phyloP scores from a whole-genome alignment of 2,797 vertebrate species.

The Discoglossus pictus region DNA sequence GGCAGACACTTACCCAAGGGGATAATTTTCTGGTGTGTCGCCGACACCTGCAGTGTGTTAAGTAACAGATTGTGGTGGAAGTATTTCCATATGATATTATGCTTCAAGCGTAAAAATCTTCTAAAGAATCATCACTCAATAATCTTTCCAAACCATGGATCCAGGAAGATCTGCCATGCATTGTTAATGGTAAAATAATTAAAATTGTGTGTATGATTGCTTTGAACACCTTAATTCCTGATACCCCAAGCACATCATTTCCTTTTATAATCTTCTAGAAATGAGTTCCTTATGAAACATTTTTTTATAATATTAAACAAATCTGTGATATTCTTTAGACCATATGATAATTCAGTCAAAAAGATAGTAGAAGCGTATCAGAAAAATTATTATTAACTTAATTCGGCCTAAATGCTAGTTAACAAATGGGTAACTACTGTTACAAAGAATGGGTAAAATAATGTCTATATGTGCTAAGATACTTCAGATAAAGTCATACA shows the following conservation, averaged over 20 bases:
- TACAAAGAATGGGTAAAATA: too few species aligned
- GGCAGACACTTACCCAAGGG: not conserved
- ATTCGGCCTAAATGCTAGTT: too few species aligned
- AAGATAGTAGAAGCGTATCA: too few species aligned
- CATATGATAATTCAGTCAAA: too few species aligned
- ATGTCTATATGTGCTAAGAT: too few species aligned
- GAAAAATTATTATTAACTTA: too few species aligned
- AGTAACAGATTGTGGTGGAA: not conserved
- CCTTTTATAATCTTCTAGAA: not conserved
- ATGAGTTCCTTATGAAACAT: not conserved
- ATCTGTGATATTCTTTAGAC: not conserved
- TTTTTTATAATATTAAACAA: not conserved
- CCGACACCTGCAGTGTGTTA: slow-evolving; percentile 12
- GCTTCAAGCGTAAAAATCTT: not conserved
- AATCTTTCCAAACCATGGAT: not conserved
- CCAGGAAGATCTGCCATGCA: not conserved
- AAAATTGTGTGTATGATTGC: not conserved
- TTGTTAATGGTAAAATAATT: slow-evolving; percentile 8
- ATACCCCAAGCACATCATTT: not conserved
- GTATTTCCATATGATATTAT: slow-evolving; percentile 9
- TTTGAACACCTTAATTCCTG: not conserved
- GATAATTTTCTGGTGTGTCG: not conserved
- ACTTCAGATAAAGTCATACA: too few species aligned
- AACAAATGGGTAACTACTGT: too few species aligned
- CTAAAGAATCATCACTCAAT: not conserved